Evolutionary conservation across 1,140 invertebrate species (phyloP).

Genomic region (Metaphire vulgaris): DNA sequence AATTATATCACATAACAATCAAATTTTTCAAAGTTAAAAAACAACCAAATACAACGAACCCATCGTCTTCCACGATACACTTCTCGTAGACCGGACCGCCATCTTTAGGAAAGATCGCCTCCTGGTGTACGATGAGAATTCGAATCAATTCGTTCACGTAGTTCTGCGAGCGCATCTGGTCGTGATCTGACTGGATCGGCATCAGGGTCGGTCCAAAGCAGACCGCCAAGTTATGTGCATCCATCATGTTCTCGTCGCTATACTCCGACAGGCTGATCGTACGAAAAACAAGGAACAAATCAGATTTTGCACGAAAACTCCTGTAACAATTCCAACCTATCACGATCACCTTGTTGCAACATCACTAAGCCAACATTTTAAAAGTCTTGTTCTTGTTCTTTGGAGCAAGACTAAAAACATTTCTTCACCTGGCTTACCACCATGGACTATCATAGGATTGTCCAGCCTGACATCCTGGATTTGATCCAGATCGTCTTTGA

Average conservation of each 20-base stretch:
- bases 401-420: too few species aligned
- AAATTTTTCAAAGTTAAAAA: too few species aligned
- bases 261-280: conserved; percentile 79
- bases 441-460: too few species aligned
- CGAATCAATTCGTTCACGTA: conserved; percentile 90
- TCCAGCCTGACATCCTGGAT: too few species aligned
- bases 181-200: conserved; percentile 82
- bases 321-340: too few species aligned
- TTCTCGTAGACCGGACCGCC: conserved; percentile 70
- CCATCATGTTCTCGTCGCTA: conserved; percentile 97
- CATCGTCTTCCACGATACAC: conserved; percentile 58
- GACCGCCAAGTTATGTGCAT: conserved; percentile 92
- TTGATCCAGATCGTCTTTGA: too few species aligned
- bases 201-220: conserved; percentile 93
- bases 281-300: conserved; percentile 21
- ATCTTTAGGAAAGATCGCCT: conserved; percentile 71
- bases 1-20: too few species aligned
- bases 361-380: too few species aligned
- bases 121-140: conserved; percentile 81
- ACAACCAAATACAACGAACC: too few species aligned
- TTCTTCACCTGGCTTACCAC: too few species aligned
- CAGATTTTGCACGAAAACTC: neutral
- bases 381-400: too few species aligned
- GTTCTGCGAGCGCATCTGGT: conserved; percentile 89
- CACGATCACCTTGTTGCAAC: too few species aligned